These are phyloP conservation scores for Pygoscelis antarcticus DNA, from an alignment of 2,113 vertebrate genomes.

Conservation along the genomic window DNA sequence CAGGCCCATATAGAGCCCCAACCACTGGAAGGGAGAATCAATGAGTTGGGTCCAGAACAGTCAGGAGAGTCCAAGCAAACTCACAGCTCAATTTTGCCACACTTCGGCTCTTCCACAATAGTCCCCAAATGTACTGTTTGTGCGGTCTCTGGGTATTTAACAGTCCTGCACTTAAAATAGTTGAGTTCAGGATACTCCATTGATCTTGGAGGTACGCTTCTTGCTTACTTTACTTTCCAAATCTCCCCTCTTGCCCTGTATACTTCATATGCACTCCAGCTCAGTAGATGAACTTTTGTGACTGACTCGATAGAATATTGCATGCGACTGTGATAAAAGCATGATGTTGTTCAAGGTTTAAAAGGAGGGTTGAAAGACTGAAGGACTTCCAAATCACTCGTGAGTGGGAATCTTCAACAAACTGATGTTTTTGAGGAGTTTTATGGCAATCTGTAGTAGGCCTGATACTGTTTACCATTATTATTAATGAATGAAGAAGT, in stretches of 20 bases:
- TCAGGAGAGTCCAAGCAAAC: background rate
- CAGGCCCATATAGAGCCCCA: background rate
- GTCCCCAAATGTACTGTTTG: background rate
- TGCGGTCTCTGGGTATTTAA: background rate
- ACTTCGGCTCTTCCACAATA: accelerated
- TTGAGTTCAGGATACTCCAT: background rate
- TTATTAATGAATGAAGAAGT: background rate
- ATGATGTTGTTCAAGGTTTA: background rate
- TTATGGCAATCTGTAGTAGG: background rate
- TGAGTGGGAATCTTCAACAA: background rate
- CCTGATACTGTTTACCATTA: background rate
- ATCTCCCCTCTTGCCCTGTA: background rate
- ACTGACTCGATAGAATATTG: background rate
- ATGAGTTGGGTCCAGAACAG: background rate
- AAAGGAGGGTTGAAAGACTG: background rate
- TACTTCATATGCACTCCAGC: accelerated
- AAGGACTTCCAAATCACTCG: background rate
- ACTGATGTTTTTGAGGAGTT: background rate
- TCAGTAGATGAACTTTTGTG: background rate
- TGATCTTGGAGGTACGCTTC: background rate
- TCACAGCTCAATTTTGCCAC: background rate
- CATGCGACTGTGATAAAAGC: background rate
- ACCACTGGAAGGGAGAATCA: background rate
- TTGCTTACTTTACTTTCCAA: background rate
- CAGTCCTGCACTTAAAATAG: background rate